A percentile compares a stretch with the other conserved stretches of the same genome.
Conservation (phyloP, 1,140 invertebrate genomes). For the Cherax quadricarinatus region DNA sequence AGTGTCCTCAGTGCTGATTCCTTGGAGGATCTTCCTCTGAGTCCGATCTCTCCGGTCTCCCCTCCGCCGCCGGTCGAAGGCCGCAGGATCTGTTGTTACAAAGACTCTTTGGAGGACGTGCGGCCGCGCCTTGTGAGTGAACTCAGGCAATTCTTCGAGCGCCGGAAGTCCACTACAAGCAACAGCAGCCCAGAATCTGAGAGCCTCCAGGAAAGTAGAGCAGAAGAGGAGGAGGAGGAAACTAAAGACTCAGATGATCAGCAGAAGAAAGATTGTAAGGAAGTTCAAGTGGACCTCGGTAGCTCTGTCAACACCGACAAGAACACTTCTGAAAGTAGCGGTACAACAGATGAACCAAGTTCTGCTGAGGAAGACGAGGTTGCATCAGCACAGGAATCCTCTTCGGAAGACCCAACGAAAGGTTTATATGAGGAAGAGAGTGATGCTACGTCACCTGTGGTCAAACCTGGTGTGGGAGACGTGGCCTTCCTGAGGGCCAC, state of each 20-base stretch:
- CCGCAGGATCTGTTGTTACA: constrained; percentile 51
- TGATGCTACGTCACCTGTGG: neutral
- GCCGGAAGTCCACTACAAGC: constrained; percentile 62
- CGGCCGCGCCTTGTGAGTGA: constrained; percentile 65
- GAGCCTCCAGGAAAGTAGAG: constrained; percentile 30
- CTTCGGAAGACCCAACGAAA: constrained; percentile 61
- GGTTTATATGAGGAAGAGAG: constrained; percentile 39
- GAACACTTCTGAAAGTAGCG: constrained; percentile 15
- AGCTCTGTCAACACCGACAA: neutral
- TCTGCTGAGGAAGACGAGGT: neutral
- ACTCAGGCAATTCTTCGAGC: constrained; percentile 63
- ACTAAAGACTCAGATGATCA: neutral
- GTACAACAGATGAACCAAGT: constrained; percentile 11
- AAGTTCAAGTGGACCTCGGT: constrained; percentile 2
- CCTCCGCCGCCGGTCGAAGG: constrained; percentile 37
- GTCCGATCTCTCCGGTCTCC: constrained; percentile 48
- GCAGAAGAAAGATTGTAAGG: constrained; percentile 1
- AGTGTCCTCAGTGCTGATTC: constrained; percentile 73
- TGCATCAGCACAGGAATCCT: neutral
- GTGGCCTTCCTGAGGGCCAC: constrained; percentile 72
- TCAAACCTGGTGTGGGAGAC: constrained; percentile 55
- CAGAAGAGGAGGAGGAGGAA: constrained; percentile 40
- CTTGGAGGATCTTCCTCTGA: constrained; percentile 67
- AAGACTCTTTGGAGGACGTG: constrained; percentile 65
- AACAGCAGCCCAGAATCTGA: constrained; percentile 60